Percentiles rank a stretch among this genome's conserved stretches.
Evolutionary conservation across 1,140 invertebrate genomes (phyloP).

Genomic region (Ridgeia piscesae): DNA sequence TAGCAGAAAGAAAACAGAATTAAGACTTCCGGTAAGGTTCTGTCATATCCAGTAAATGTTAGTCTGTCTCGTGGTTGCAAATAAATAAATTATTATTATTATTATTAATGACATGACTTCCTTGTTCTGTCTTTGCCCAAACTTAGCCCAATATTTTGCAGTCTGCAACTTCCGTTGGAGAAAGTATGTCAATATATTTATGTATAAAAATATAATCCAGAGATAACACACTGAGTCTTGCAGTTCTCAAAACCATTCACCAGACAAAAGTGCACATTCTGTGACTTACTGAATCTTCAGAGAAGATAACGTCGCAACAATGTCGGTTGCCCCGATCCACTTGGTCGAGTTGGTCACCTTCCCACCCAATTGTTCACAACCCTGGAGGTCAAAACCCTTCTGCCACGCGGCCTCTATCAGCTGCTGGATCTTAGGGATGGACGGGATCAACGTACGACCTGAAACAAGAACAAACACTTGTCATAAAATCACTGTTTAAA

Average conservation of each 20-base stretch:
- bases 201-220: conserved; percentile 17
- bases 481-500: no score
- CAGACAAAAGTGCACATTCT: not conserved
- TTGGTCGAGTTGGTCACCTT: conserved; percentile 81
- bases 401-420: conserved; percentile 85
- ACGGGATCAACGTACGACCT: conserved; percentile 67
- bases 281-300: conserved; percentile 50
- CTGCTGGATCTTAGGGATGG: conserved; percentile 78
- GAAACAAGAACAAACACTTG: not conserved
- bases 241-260: not conserved
- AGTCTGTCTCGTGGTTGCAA: no score
- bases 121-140: no score
- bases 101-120: no score
- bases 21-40: no score
- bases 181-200: conserved; percentile 8
- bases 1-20: not conserved
- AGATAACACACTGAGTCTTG: not conserved
- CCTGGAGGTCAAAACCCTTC: conserved; percentile 81
- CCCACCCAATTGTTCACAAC: conserved; percentile 80
- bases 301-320: conserved; percentile 49
- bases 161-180: no score
- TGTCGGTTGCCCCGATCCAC: conserved; percentile 80
- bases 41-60: no score
- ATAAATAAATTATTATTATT: no score
- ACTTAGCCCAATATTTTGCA: no score